phyloP scores from a whole-genome alignment of 2,888 invertebrate genomes.

The Schizotus pectinicornis region DNA sequence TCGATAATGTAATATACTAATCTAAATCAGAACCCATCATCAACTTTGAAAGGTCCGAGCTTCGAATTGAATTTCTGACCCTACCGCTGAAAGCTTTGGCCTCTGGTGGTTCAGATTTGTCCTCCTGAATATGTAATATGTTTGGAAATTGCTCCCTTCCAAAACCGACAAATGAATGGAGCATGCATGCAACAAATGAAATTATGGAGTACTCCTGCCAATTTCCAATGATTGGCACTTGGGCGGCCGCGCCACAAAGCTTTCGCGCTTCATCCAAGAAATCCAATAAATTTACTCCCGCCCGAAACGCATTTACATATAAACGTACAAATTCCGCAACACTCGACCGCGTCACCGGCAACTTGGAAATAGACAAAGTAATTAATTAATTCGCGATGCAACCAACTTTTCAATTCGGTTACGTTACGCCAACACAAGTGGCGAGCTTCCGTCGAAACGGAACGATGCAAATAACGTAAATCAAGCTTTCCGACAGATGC shows the following conservation, averaged over 20 bases:
- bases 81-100: constrained; percentile 37
- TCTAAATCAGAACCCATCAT: constrained; percentile 50
- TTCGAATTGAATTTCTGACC: constrained; percentile 49
- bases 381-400: constrained; percentile 6
- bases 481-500: neutral
- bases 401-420: constrained; percentile 10
- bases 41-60: constrained; percentile 46
- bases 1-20: constrained; percentile 50
- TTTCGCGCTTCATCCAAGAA: neutral
- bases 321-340: neutral
- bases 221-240: constrained; percentile 15
- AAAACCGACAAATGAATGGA: constrained; percentile 8
- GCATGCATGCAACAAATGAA: constrained; percentile 24
- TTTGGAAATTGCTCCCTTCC: constrained; percentile 26
- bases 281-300: neutral
- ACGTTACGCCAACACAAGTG: neutral
- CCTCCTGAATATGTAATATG: constrained; percentile 35
- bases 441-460: neutral
- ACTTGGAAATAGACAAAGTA: constrained; percentile 7
- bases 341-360: neutral
- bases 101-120: constrained; percentile 36
- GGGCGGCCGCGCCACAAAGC: neutral
- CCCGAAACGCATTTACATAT: neutral
- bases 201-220: constrained; percentile 18
- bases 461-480: neutral